Evolutionary conservation across 1,140 invertebrate genomes (phyloP), one percentile per base, ranked within the genome.

Genomic region (Phymastichus coffea): DNA sequence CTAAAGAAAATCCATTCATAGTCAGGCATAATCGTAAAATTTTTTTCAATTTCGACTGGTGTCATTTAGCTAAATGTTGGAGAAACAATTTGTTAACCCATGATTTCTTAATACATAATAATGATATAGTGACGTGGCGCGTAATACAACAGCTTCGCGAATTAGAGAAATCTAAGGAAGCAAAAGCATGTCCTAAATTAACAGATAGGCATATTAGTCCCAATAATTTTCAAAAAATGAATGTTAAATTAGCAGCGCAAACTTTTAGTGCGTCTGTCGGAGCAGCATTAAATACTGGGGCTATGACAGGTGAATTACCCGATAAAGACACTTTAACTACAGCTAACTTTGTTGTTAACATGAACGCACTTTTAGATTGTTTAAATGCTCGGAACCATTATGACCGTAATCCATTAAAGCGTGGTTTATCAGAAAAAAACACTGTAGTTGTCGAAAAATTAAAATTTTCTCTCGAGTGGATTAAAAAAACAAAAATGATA

Each of bases 291-390:
- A 55, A 54, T 9, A 38, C 63, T 1, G 59, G 57, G 25, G 2
- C 41, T 26, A n/a, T 56, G 0, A 61, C 59, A 14, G 41, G 38
- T 3, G 43, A 57, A 8, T 38, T 68, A 15, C 58, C 55, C 23
- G 4, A 63, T 38, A 20, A 40, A 19, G 22, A 28, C n/a, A 38
- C 41, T 43, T 8, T 25, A 6, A 30, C 59, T 8, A 62, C 64
- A 2, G 61, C 57, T 14, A 61, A 63, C 26, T 68, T 66, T 52
- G 1, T 40, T 8, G 61, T 63, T 53, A 54, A 41, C 33, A 28
- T 63, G 1, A 65, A 64, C 40, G 57, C 60, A 35, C 9, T 64
- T 2, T 65, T 65, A 19, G 62, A 68, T 61, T 68, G 66, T 48
- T 51, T 65, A n/a, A 68, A 65, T 26, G 60, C 48, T 26, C 48